Conservation (phyloP, 2,888 invertebrate species). For the Netelia inedita region DNA sequence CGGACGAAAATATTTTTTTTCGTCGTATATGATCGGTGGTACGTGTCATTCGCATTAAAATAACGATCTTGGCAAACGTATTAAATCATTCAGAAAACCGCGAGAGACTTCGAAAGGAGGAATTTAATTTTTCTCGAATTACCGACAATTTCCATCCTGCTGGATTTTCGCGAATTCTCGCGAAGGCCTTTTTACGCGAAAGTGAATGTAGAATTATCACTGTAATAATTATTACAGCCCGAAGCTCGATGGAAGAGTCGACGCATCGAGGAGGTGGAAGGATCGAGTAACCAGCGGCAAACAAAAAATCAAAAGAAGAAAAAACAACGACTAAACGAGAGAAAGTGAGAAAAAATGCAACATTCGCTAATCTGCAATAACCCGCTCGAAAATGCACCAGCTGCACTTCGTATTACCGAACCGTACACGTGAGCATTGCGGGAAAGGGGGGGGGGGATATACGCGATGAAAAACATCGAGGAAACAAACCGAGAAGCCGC, state of each 20-base stretch:
- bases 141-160: not conserved
- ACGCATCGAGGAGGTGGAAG: not conserved
- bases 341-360: not conserved
- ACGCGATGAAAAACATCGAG: conserved; percentile 2
- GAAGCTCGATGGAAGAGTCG: not conserved
- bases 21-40: conserved; percentile 30
- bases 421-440: conserved; percentile 7
- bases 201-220: conserved; percentile 19
- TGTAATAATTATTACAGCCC: conserved; percentile 5
- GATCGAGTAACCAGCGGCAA: not conserved
- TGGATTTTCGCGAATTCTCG: not conserved
- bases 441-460: not conserved
- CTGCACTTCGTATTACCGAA: conserved; percentile 18
- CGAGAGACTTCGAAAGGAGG: not conserved
- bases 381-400: conserved; percentile 13
- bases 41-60: conserved; percentile 51
- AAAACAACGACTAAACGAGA: not conserved
- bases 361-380: conserved; percentile 38
- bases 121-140: not conserved
- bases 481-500: conserved; percentile 12
- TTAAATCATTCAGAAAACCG: conserved; percentile 58
- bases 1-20: not conserved
- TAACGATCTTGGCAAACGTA: conserved; percentile 59
- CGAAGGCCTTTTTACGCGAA: conserved; percentile 5
- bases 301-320: not conserved